Conservation (phyloP, 2,888 invertebrate species). For the Priocnemis perturbator region DNA sequence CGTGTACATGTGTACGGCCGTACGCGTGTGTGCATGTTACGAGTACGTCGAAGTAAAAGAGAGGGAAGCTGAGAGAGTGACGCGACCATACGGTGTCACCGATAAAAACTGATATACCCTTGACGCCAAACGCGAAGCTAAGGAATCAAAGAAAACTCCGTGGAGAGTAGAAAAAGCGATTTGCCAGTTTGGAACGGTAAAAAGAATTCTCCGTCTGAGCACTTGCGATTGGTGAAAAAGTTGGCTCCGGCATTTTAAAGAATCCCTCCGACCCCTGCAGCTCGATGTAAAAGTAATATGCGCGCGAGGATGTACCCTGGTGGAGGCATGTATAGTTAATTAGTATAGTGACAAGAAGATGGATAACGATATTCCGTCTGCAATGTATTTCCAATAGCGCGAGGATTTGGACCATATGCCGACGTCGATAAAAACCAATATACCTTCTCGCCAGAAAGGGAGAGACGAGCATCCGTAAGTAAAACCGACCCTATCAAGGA, state of each 20-base stretch:
- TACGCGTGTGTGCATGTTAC: too few species aligned
- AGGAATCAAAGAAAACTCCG: slow-evolving; percentile 45
- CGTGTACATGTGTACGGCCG: slow-evolving; percentile 33
- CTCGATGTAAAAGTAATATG: too few species aligned
- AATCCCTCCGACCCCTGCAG: too few species aligned
- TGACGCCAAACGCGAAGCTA: slow-evolving; percentile 24
- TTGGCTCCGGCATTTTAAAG: too few species aligned
- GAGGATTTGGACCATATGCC: slow-evolving; percentile 35
- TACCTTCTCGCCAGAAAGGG: slow-evolving; percentile 31
- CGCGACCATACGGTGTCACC: slow-evolving; percentile 40
- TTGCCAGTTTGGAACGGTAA: slow-evolving; percentile 1
- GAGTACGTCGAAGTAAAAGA: not conserved
- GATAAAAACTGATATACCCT: slow-evolving; percentile 51
- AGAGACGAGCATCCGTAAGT: slow-evolving; percentile 32
- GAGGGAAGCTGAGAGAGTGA: slow-evolving; percentile 19
- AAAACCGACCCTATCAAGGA: slow-evolving; percentile 10
- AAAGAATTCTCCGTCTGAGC: slow-evolving; percentile 2
- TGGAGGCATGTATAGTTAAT: too few species aligned
- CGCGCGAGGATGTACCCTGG: too few species aligned
- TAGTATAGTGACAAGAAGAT: too few species aligned
- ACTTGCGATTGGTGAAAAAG: too few species aligned
- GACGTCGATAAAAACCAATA: slow-evolving; percentile 48
- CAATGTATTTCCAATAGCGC: too few species aligned
- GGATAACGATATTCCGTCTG: too few species aligned
- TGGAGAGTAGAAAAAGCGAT: slow-evolving; percentile 8